These are phyloP conservation scores for Microcebus ravelobensis DNA, from an alignment of 2,113 vertebrate species.

Conservation along the genomic window DNA sequence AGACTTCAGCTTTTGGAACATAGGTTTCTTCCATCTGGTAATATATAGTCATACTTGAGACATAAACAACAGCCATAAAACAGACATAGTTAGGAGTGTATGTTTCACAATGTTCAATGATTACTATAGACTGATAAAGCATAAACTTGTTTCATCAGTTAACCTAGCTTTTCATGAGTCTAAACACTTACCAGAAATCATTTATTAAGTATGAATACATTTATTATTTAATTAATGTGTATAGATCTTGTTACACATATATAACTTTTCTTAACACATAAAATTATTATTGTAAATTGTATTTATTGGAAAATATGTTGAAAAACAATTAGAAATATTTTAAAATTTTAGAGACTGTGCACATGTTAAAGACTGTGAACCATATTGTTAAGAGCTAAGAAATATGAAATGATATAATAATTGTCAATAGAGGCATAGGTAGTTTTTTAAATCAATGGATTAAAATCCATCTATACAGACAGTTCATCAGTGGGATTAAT, in stretches of 20 bases:
- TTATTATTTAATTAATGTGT: background rate
- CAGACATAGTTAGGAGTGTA: background rate
- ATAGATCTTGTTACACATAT: background rate
- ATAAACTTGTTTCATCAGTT: background rate
- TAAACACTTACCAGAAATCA: background rate
- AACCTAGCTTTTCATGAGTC: background rate
- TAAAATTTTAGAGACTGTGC: background rate
- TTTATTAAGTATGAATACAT: background rate
- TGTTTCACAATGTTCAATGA: background rate
- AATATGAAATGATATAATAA: background rate
- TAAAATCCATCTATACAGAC: constrained; percentile 43
- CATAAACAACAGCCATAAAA: background rate
- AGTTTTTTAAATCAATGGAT: constrained; percentile 36
- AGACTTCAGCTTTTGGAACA: constrained; percentile 9
- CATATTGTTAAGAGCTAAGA: background rate
- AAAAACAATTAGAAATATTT: background rate
- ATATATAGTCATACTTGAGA: background rate
- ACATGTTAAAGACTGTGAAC: constrained; percentile 5
- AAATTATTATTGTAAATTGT: constrained; percentile 13
- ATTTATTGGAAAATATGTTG: background rate
- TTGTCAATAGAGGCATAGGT: constrained; percentile 22
- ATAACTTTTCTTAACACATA: constrained; percentile 26
- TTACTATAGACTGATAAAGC: background rate
- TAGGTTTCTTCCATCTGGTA: background rate
- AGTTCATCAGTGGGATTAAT: constrained; percentile 63